Conservation (phyloP, 2,797 vertebrate species). For the Phalloptychus januarius region DNA sequence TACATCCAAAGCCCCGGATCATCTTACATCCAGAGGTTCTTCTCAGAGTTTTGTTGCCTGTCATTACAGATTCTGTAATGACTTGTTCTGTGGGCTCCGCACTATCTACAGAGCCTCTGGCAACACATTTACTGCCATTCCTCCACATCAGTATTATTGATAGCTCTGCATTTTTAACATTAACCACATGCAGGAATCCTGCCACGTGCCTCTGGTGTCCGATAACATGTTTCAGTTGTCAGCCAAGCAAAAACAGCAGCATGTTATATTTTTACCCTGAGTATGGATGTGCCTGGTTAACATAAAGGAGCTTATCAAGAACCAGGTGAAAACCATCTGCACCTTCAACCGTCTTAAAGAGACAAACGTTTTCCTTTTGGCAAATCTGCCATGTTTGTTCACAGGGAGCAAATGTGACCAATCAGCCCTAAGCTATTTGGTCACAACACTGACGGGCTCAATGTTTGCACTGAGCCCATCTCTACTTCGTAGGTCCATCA, state of each 20-base stretch:
- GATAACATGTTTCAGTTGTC: background rate
- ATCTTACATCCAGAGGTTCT: background rate
- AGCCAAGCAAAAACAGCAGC: constrained; percentile 5
- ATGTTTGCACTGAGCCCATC: background rate
- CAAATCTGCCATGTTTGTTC: background rate
- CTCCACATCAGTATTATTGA: background rate
- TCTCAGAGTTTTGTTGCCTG: background rate
- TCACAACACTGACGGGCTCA: too few species aligned
- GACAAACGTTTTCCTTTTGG: background rate
- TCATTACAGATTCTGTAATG: background rate
- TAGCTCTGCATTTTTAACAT: background rate
- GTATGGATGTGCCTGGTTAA: background rate
- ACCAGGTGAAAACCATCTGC: background rate
- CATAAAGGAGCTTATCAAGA: background rate
- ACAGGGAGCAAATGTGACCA: background rate
- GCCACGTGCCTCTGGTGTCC: constrained; percentile 10
- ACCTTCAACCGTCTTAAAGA: background rate
- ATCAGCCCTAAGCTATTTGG: background rate
- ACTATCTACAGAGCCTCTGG: background rate
- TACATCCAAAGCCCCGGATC: background rate
- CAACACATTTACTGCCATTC: background rate
- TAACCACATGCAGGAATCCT: background rate
- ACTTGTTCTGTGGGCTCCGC: background rate
- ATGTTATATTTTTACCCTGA: background rate
- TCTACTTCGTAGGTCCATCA: background rate